Evolutionary conservation across 2,888 invertebrate species (phyloP).

Genomic region (Catocala fraxini): DNA sequence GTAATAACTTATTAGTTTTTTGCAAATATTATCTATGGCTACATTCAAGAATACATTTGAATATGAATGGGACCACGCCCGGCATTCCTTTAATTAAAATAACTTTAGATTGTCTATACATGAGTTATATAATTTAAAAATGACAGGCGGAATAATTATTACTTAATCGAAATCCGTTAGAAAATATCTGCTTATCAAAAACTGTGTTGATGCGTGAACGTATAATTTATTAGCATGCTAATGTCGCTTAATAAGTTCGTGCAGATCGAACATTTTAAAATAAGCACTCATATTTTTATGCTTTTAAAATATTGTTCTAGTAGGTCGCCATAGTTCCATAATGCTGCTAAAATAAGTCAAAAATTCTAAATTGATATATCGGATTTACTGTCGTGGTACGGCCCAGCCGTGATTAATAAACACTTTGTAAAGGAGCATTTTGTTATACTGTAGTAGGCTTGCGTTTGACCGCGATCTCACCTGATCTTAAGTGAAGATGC

Average conservation of each 20-base stretch:
- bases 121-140: slow-evolving; percentile 3
- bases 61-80: slow-evolving; percentile 32
- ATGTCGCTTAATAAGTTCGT: not conserved
- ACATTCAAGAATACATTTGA: slow-evolving; percentile 29
- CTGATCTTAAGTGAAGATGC: too few species aligned
- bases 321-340: not conserved
- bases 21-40: slow-evolving; percentile 12
- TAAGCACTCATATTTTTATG: not conserved
- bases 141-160: not conserved
- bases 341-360: too few species aligned
- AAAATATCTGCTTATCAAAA: not conserved
- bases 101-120: slow-evolving; percentile 38
- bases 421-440: too few species aligned
- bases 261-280: not conserved
- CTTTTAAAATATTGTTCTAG: not conserved
- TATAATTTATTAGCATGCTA: slow-evolving; percentile 1
- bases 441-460: too few species aligned
- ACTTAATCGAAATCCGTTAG: slow-evolving; percentile 1
- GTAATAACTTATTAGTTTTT: slow-evolving; percentile 17
- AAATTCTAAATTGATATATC: too few species aligned
- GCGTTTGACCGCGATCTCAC: too few species aligned
- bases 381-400: too few species aligned
- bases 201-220: not conserved
- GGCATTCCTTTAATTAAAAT: slow-evolving; percentile 29
- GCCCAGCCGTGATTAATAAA: too few species aligned